Evolutionary conservation across 2,113 vertebrate genomes (phyloP).

Genomic region (Chaenogobius annularis): DNA sequence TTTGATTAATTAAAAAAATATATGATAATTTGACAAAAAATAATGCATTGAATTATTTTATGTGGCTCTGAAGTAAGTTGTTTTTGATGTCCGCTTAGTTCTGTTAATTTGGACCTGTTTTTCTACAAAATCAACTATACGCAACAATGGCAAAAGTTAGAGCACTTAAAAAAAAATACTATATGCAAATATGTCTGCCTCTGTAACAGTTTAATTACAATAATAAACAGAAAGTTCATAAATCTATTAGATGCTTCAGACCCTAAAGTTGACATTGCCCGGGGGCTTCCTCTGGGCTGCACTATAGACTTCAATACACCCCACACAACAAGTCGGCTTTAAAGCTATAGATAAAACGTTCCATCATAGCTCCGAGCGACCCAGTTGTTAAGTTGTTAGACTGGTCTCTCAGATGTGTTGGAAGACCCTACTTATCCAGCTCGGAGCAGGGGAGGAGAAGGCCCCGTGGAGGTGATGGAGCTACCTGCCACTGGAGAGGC

Average conservation of each 20-base stretch:
- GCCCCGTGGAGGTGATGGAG: constrained; percentile 66
- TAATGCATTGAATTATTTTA: too few species aligned
- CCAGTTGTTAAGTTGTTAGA: not conserved
- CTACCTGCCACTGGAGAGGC: constrained; percentile 64
- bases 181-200: not conserved
- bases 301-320: not conserved
- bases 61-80: too few species aligned
- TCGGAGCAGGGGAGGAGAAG: constrained; percentile 58
- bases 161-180: not conserved
- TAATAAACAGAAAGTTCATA: not conserved
- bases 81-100: too few species aligned
- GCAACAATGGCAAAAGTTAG: not conserved
- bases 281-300: not conserved
- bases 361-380: not conserved
- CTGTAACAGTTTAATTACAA: not conserved
- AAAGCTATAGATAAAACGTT: not conserved
- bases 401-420: constrained; percentile 45
- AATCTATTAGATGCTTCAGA: not conserved
- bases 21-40: too few species aligned
- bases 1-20: too few species aligned
- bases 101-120: too few species aligned
- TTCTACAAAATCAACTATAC: too few species aligned
- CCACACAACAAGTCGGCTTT: not conserved
- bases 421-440: constrained; percentile 57
- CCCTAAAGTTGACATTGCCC: not conserved